These are phyloP conservation scores for Rhizomys pruinosus DNA, from an alignment of 2,113 vertebrate species.

Conservation along the genomic window DNA sequence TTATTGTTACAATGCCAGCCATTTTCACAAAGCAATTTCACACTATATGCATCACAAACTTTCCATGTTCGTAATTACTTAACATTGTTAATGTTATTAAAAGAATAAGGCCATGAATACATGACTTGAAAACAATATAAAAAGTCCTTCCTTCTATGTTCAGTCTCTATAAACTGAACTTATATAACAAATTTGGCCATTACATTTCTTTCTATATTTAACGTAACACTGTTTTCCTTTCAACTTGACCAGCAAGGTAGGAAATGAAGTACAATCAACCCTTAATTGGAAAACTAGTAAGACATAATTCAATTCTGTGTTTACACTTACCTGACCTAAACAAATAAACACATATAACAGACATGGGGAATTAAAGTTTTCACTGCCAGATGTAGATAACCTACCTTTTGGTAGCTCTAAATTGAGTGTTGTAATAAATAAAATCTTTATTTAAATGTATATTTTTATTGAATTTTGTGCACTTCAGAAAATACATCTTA, in stretches of 20 bases:
- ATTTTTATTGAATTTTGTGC: too few relatives aligned
- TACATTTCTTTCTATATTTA: not conserved
- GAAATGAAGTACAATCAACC: not conserved
- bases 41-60: not conserved
- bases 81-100: not conserved
- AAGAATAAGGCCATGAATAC: not conserved
- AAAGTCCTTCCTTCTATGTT: not conserved
- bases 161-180: not conserved
- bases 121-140: slow-evolving; percentile 17
- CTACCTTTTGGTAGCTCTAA: not conserved
- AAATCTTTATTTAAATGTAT: too few relatives aligned
- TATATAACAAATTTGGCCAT: not conserved
- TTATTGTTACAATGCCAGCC: not conserved
- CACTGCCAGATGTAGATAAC: not conserved
- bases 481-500: too few relatives aligned
- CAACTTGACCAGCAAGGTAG: not conserved
- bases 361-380: slow-evolving; percentile 10
- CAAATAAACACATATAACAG: not conserved
- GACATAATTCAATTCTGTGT: not conserved
- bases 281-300: slow-evolving; percentile 2
- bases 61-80: not conserved
- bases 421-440: not conserved
- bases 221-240: not conserved
- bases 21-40: slow-evolving; percentile 7
- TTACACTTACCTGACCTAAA: not conserved